Base-by-base conservation (phyloP, 1,140 invertebrate genomes). In the Zeugodacus cucurbitae region DNA sequence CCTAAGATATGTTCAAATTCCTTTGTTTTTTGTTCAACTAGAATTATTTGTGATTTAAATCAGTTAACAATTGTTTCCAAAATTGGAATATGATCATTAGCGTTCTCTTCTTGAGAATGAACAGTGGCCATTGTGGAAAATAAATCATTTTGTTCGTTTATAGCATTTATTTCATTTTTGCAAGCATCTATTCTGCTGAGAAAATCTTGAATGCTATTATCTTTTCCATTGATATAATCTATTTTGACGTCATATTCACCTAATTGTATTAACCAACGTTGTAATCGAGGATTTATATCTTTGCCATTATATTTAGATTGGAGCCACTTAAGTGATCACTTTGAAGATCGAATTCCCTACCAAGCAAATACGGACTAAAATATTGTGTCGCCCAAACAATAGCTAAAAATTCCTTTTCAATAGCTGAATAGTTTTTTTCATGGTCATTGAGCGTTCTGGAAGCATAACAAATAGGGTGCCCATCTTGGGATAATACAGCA, bases 401-500 rank as follows among this genome's bases (percentile, higher is more conserved):
- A 29, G 58, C 87, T 4, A 87, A 64, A 87, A 64, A 64, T 48
- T 87, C 87, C 37, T 62, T 87, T n/a, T 87, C 87, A n/a, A n/a
- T n/a, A n/a, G n/a, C n/a, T n/a, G n/a, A n/a, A n/a, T n/a, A n/a
- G n/a, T n/a, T n/a, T n/a, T 34, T 32, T 67, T 87, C 87, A 87
- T 87, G 87, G 26, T 86, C 29, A 62, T 59, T 64, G 62, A 87
- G 37, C 7, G 87, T 87, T 32, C 87, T 32, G 22, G 87, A 87
- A 22, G 87, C 87, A 87, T 64, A 87, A 48, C 87, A 87, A 22
- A 87, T 34, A 67, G 87, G 87, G 34, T 87, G 87, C 20, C 58
- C 59, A 22, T 87, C 88, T 88, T 88, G 85, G 37, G 82, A 64
- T 10, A 88, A 10, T 22, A 90, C 59, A 32, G 89, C 88, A n/a